Evolutionary conservation across 2,797 vertebrate species (phyloP).

Genomic region (Dromococcyx pavoninus): DNA sequence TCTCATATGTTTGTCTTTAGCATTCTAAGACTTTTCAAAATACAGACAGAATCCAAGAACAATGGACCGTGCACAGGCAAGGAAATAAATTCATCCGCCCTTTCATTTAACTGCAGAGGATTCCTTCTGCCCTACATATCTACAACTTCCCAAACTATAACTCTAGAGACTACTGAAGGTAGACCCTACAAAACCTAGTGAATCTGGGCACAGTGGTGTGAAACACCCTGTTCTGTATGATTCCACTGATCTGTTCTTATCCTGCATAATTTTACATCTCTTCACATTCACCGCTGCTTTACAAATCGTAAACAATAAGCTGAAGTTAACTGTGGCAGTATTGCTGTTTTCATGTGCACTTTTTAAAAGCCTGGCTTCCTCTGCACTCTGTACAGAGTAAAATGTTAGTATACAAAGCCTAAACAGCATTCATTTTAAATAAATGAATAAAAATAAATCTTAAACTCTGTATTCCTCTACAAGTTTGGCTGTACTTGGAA

Average conservation of each 20-base stretch:
- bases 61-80: constrained; percentile 46
- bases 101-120: constrained; percentile 27
- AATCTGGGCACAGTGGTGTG: neutral
- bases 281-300: neutral
- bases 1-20: constrained; percentile 69
- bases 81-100: constrained; percentile 45
- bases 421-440: constrained; percentile 21
- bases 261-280: neutral
- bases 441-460: constrained; percentile 22
- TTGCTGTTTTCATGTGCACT: neutral
- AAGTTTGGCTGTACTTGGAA: constrained; percentile 6
- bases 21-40: constrained; percentile 70
- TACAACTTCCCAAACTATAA: neutral
- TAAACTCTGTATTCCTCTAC: neutral
- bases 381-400: neutral
- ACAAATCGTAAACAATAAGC: neutral
- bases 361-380: neutral
- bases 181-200: neutral
- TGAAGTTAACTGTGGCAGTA: neutral
- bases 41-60: constrained; percentile 59
- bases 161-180: neutral
- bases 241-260: neutral
- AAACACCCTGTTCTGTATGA: neutral
- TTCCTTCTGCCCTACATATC: neutral
- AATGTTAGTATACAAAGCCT: neutral